A percentile compares a stretch with the other conserved stretches of the same genome.
Evolutionary conservation across 1,140 invertebrate species (phyloP).

Genomic region (Aricia agestis): DNA sequence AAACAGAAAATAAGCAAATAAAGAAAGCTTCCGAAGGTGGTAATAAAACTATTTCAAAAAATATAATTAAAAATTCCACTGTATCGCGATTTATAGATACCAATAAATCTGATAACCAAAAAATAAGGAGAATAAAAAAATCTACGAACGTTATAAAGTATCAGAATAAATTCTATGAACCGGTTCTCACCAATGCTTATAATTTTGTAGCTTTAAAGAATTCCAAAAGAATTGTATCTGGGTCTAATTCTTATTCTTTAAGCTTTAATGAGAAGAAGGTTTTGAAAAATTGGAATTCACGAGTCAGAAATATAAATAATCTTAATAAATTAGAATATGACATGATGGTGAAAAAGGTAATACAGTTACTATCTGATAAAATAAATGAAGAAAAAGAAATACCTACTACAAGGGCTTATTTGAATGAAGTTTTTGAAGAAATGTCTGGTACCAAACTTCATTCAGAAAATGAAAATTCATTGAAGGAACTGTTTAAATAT

Average conservation of each 20-base stretch:
- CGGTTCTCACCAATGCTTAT: slow-evolving; percentile 42
- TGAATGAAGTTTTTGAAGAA: slow-evolving; percentile 49
- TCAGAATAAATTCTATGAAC: slow-evolving; percentile 47
- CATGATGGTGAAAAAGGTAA: slow-evolving; percentile 48
- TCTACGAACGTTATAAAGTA: slow-evolving; percentile 62
- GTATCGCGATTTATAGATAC: slow-evolving; percentile 22
- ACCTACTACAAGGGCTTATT: slow-evolving; percentile 35
- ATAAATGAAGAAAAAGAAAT: slow-evolving; percentile 24
- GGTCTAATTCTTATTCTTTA: not conserved
- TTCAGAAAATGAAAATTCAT: slow-evolving; percentile 38
- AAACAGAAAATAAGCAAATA: not conserved
- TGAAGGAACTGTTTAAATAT: slow-evolving; percentile 51
- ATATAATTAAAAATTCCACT: slow-evolving; percentile 30
- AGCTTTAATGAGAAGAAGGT: not conserved
- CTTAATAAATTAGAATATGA: slow-evolving; percentile 34
- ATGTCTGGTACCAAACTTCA: slow-evolving; percentile 43
- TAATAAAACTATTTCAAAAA: not conserved
- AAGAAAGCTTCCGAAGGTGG: not conserved
- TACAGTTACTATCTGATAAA: slow-evolving; percentile 42
- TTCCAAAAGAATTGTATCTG: slow-evolving; percentile 31
- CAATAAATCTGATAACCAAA: not conserved
- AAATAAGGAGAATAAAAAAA: slow-evolving; percentile 52
- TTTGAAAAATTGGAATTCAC: not conserved
- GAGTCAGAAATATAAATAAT: slow-evolving; percentile 25
- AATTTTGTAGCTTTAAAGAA: slow-evolving; percentile 47